A percentile compares a stretch with the other conserved stretches of the same genome.
phyloP scores from a whole-genome alignment of 2,888 invertebrate genomes.

The Hypselothyrea guttata region DNA sequence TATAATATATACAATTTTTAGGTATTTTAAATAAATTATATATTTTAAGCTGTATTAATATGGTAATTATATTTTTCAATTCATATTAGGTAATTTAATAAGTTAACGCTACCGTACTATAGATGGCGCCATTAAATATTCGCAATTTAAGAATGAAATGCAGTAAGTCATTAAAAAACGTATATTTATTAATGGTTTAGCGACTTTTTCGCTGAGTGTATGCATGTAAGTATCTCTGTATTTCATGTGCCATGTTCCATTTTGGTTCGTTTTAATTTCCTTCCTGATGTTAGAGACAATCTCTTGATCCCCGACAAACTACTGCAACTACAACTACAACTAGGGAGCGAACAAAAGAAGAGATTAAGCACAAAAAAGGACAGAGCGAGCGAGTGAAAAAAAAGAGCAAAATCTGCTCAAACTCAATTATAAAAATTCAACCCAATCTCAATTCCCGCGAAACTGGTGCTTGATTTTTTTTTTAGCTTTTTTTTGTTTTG shows the following conservation, averaged over 20 bases:
- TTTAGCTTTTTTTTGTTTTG: neutral
- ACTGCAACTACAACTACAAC: conserved; percentile 16
- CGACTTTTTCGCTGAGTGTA: conserved; percentile 6
- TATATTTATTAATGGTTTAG: no score
- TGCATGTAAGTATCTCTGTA: conserved; percentile 7
- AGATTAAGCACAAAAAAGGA: conserved; percentile 45
- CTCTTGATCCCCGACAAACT: conserved; percentile 16
- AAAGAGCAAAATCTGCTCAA: conserved; percentile 48
- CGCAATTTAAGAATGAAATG: no score
- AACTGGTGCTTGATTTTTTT: conserved; percentile 49
- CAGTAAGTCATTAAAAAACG: no score
- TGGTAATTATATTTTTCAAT: no score
- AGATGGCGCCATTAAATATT: no score
- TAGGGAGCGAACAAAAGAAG: conserved; percentile 35
- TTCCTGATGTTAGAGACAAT: conserved; percentile 34
- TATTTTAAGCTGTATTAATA: no score
- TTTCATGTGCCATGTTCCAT: conserved; percentile 28
- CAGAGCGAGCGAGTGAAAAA: conserved; percentile 10
- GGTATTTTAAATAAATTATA: no score
- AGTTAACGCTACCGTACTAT: no score
- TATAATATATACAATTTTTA: no score
- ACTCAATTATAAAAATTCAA: conserved; percentile 73
- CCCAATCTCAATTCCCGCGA: conserved; percentile 77
- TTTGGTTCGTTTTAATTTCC: conserved; percentile 39
- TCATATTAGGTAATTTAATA: no score